Conservation (phyloP, 2,888 invertebrate species). For the Phengaris alcon region DNA sequence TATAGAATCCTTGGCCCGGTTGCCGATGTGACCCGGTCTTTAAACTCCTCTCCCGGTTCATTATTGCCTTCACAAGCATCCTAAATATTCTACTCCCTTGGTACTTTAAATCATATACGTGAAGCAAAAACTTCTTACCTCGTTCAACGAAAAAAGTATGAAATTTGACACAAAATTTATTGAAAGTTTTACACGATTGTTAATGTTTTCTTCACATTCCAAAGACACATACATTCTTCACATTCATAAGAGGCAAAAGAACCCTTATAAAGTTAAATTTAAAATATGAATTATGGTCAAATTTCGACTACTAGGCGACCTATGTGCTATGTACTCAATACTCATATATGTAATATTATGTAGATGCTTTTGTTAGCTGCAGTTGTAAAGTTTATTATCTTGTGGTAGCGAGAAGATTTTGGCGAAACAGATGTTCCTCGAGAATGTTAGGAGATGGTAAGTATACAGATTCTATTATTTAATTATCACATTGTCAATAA, state of each 20-base stretch:
- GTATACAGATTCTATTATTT: neutral
- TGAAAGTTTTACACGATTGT: no score
- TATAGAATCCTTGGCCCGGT: constrained; percentile 64
- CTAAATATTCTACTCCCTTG: neutral
- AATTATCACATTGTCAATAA: neutral
- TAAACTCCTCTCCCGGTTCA: constrained; percentile 13
- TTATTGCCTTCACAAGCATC: constrained; percentile 17
- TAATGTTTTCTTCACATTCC: no score
- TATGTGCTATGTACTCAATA: no score
- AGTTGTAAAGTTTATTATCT: neutral
- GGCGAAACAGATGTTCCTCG: neutral
- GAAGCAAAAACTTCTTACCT: no score
- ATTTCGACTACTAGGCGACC: no score
- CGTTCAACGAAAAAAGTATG: no score
- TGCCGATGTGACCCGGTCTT: constrained; percentile 21
- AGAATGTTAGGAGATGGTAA: neutral
- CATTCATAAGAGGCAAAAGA: no score
- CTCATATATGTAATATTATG: neutral
- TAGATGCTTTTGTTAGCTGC: neutral
- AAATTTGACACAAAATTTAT: no score
- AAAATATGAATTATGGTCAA: no score
- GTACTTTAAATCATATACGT: neutral
- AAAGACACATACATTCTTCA: no score
- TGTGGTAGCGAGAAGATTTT: neutral
- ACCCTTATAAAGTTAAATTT: no score